Conservation (phyloP, 2,113 vertebrate genomes). For the Poeciliopsis prolifica region DNA sequence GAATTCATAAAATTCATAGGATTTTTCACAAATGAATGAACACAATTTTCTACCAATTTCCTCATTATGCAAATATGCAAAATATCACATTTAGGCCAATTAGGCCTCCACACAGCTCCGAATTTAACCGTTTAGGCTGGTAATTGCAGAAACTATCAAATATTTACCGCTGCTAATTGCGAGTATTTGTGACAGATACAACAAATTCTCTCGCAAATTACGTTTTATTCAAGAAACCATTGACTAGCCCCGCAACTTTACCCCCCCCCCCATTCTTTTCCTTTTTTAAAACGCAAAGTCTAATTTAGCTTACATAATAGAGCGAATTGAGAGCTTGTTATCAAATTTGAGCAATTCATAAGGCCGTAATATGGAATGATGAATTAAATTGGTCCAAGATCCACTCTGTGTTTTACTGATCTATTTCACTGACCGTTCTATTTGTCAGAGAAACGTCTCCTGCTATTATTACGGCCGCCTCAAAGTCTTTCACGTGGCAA, state of each 20-base stretch:
- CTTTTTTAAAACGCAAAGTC: slow-evolving; percentile 84
- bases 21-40: slow-evolving; percentile 98
- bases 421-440: slow-evolving; percentile 85
- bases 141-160: slow-evolving; percentile 99
- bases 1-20: slow-evolving; percentile 99
- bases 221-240: slow-evolving; percentile 94
- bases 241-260: slow-evolving; percentile 89
- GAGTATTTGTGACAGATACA: slow-evolving; percentile 99
- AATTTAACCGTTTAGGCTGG: slow-evolving; percentile 96
- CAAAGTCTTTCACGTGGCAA: slow-evolving; percentile 73
- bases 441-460: slow-evolving; percentile 82
- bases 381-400: slow-evolving; percentile 97
- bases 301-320: slow-evolving; percentile 98
- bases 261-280: slow-evolving; percentile 69
- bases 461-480: slow-evolving; percentile 82
- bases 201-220: slow-evolving; percentile 99
- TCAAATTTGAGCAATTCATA: slow-evolving; percentile 98
- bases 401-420: slow-evolving; percentile 93
- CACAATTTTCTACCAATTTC: slow-evolving; percentile 99
- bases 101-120: slow-evolving; percentile 97
- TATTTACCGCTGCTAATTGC: slow-evolving; percentile 99
- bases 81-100: slow-evolving; percentile 99
- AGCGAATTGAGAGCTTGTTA: slow-evolving; percentile 99
- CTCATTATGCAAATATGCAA: slow-evolving; percentile 99
- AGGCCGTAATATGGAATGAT: slow-evolving; percentile 97